A percentile compares a stretch with the other conserved stretches of the same genome.
Evolutionary conservation across 2,113 vertebrate genomes (phyloP).

Genomic region (Xyrauchen texanus): DNA sequence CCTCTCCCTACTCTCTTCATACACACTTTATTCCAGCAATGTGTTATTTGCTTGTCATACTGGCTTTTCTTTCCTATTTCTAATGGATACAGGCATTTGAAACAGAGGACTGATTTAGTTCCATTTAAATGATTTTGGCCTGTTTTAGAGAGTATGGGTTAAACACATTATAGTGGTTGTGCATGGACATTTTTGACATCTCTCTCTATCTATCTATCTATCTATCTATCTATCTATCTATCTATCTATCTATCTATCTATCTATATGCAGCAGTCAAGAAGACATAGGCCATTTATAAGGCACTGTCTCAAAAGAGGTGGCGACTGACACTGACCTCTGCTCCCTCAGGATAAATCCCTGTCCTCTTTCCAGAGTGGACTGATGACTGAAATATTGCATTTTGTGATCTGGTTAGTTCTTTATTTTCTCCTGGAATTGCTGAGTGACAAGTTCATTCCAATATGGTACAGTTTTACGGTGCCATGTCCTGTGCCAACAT

Average conservation of each 20-base stretch:
- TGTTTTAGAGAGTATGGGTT: not conserved
- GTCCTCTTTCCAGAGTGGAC: slow-evolving; percentile 44
- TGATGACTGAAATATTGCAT: slow-evolving; percentile 51
- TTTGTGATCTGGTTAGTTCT: slow-evolving; percentile 39
- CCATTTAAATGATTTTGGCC: not conserved
- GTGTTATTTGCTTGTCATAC: not conserved
- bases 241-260: slow-evolving; percentile 25
- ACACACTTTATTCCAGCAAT: slow-evolving; percentile 27
- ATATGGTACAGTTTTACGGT: slow-evolving; percentile 46
- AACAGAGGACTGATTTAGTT: slow-evolving; percentile 11
- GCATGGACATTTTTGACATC: not conserved
- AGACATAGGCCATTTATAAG: slow-evolving; percentile 44
- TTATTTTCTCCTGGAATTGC: slow-evolving; percentile 48
- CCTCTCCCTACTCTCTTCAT: not conserved
- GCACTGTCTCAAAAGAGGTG: slow-evolving; percentile 40
- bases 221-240: slow-evolving; percentile 45
- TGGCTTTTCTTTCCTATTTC: slow-evolving; percentile 11
- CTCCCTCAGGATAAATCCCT: slow-evolving; percentile 41
- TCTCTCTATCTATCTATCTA: slow-evolving; percentile 2
- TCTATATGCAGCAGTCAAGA: slow-evolving; percentile 28
- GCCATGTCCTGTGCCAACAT: slow-evolving; percentile 49
- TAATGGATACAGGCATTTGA: no score
- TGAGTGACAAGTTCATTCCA: slow-evolving; percentile 56
- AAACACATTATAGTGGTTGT: not conserved
- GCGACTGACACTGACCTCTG: slow-evolving; percentile 53